Evolutionary conservation across 2,888 invertebrate species (phyloP).

Genomic region (Penaeus monodon): DNA sequence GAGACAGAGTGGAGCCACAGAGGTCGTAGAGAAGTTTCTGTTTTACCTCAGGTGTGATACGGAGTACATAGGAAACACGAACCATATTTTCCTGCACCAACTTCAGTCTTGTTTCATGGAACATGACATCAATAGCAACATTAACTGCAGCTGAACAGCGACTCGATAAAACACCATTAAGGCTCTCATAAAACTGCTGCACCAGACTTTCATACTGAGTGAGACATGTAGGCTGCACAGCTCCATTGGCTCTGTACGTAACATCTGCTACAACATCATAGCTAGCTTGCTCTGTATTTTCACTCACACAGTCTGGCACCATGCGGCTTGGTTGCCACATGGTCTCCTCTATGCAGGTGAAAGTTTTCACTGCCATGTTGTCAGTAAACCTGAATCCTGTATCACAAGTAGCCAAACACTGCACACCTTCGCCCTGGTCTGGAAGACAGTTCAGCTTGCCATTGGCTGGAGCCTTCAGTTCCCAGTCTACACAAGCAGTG

Average conservation of each 20-base stretch:
- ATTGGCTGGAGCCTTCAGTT: constrained; percentile 87
- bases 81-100: constrained; percentile 79
- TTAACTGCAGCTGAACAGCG: constrained; percentile 94
- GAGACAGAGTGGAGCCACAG: constrained; percentile 91
- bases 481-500: constrained; percentile 95
- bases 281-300: constrained; percentile 93
- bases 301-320: constrained; percentile 92
- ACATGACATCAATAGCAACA: constrained; percentile 68
- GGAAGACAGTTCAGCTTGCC: constrained; percentile 89
- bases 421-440: constrained; percentile 75
- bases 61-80: constrained; percentile 86
- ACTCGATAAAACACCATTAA: constrained; percentile 87
- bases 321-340: constrained; percentile 90
- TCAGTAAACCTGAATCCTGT: constrained; percentile 90
- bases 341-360: constrained; percentile 82
- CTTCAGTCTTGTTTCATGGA: constrained; percentile 66
- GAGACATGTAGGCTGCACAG: constrained; percentile 85
- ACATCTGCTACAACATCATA: constrained; percentile 90
- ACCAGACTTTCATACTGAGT: constrained; percentile 79
- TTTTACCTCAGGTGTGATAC: constrained; percentile 87
- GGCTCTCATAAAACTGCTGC: constrained; percentile 82
- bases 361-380: constrained; percentile 88
- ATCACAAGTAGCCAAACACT: constrained; percentile 91
- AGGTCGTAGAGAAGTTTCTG: constrained; percentile 94
- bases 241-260: constrained; percentile 89